Conservation (phyloP, 1,140 invertebrate species). For the Bombus difficillimus region DNA sequence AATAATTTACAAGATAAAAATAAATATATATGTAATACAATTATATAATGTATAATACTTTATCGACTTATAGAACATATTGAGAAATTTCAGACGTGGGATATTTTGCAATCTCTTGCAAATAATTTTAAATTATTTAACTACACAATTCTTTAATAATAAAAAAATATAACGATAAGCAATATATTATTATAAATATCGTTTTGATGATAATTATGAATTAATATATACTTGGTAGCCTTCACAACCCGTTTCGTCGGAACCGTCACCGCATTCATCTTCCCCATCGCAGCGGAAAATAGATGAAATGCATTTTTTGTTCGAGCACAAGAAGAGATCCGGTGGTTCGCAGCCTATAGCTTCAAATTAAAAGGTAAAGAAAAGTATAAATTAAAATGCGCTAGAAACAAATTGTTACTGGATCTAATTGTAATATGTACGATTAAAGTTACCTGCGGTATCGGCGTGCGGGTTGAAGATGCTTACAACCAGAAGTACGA, state of each 20-base stretch:
- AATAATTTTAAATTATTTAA: background rate
- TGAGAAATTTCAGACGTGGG: background rate
- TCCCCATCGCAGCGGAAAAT: conserved; percentile 86
- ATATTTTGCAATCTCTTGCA: background rate
- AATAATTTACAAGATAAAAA: no score
- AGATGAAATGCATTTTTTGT: conserved; percentile 66
- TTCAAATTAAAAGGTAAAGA: background rate
- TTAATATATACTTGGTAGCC: conserved; percentile 19
- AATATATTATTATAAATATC: background rate
- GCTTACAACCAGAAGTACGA: background rate
- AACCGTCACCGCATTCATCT: conserved; percentile 89
- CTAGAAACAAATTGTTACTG: background rate
- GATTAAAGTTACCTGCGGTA: background rate
- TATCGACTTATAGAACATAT: no score
- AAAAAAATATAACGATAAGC: background rate
- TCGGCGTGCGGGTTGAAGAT: background rate
- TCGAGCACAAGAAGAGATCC: conserved; percentile 70
- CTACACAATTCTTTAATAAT: background rate
- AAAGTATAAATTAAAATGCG: background rate
- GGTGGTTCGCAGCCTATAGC: conserved; percentile 70
- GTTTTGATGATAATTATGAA: background rate
- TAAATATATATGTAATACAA: no score
- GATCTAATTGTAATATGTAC: background rate
- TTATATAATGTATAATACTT: no score
- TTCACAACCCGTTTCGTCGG: conserved; percentile 85